Percentiles rank a stretch among this genome's conserved stretches.
These are phyloP conservation scores for Drosophila limbata DNA, from an alignment of 2,888 invertebrate genomes.

Conservation along the genomic window DNA sequence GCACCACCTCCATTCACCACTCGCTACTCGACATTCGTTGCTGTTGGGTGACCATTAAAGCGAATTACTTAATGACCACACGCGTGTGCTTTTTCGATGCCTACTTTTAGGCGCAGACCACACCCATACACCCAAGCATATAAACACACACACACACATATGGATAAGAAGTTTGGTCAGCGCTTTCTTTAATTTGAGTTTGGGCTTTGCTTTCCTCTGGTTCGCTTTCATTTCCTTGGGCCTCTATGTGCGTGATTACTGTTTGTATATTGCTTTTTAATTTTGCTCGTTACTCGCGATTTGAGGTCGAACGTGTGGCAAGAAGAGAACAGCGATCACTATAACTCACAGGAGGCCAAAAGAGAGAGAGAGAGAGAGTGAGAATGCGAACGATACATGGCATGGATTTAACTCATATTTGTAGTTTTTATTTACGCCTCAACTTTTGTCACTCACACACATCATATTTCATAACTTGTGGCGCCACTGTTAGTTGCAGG, in stretches of 20 bases:
- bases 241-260: slow-evolving; percentile 71
- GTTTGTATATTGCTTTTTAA: slow-evolving; percentile 80
- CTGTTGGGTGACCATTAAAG: slow-evolving; percentile 63
- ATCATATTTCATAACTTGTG: slow-evolving; percentile 64
- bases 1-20: neutral
- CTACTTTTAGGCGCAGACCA: slow-evolving; percentile 67
- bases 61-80: slow-evolving; percentile 79
- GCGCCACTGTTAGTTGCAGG: slow-evolving; percentile 35
- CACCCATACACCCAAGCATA: slow-evolving; percentile 22
- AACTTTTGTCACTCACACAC: slow-evolving; percentile 40
- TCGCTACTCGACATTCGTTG: slow-evolving; percentile 4
- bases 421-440: slow-evolving; percentile 59
- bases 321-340: neutral
- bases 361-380: neutral
- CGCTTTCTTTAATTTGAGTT: slow-evolving; percentile 70
- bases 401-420: slow-evolving; percentile 30
- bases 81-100: slow-evolving; percentile 75
- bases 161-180: slow-evolving; percentile 30
- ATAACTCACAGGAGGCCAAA: slow-evolving; percentile 14
- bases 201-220: slow-evolving; percentile 33
- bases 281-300: slow-evolving; percentile 73
- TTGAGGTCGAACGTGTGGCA: slow-evolving; percentile 42
- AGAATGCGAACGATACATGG: neutral
- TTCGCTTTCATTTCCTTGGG: slow-evolving; percentile 32
- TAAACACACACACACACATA: slow-evolving; percentile 3